Conservation (phyloP, 2,888 invertebrate genomes). For the Zygogramma bicolorata region DNA sequence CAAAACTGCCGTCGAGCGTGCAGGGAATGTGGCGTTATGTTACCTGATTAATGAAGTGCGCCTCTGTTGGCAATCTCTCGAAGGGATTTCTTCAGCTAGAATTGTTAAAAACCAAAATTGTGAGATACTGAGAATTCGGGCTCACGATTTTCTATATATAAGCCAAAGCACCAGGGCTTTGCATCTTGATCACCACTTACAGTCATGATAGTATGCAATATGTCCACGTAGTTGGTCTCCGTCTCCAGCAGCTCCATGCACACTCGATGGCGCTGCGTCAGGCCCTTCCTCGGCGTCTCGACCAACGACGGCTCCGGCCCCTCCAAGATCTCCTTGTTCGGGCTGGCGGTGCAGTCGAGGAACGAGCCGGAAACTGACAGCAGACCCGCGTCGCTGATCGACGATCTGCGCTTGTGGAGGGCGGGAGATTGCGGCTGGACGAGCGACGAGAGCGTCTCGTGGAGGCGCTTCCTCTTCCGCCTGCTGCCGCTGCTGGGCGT, state of each 20-base stretch:
- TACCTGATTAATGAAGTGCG: too few species aligned
- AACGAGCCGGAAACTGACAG: slow-evolving; percentile 89
- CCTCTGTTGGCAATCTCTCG: too few species aligned
- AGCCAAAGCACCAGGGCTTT: too few species aligned
- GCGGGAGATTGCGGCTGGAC: slow-evolving; percentile 70
- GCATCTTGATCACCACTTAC: too few species aligned
- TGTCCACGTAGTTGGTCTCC: slow-evolving; percentile 96
- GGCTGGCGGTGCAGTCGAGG: slow-evolving; percentile 88
- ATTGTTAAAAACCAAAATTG: too few species aligned
- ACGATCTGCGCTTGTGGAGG: slow-evolving; percentile 84
- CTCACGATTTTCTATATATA: too few species aligned
- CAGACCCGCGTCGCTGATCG: slow-evolving; percentile 86
- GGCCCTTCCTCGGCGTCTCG: slow-evolving; percentile 76
- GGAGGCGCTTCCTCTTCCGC: slow-evolving; percentile 86
- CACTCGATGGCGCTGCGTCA: slow-evolving; percentile 84
- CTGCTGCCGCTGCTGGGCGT: slow-evolving; percentile 69
- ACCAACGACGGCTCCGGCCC: slow-evolving; percentile 61
- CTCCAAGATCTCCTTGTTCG: slow-evolving; percentile 72
- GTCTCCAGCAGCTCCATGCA: slow-evolving; percentile 95
- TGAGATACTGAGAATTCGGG: too few species aligned
- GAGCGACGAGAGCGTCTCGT: slow-evolving; percentile 72
- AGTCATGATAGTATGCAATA: slow-evolving; percentile 92
- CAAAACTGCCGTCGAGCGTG: too few species aligned
- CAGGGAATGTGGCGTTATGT: too few species aligned
- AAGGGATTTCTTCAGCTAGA: too few species aligned